phyloP scores from a whole-genome alignment of 2,113 vertebrate genomes.

The Nannospalax galili region DNA sequence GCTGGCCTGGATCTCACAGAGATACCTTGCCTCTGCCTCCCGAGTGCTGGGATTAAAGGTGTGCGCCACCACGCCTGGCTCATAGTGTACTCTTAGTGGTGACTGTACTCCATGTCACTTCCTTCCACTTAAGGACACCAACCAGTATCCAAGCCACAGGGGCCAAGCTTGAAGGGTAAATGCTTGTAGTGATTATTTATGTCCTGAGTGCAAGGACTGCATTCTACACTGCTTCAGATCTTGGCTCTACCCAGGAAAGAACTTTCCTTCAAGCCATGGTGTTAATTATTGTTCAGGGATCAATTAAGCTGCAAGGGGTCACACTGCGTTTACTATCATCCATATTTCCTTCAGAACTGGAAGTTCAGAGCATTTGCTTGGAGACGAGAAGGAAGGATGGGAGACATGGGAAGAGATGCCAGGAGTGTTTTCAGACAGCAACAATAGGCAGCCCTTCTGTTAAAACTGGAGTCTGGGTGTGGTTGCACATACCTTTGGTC shows the following conservation, averaged over 20 bases:
- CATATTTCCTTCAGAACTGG: conserved; percentile 2
- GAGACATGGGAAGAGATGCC: not conserved
- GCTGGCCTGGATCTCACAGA: no score
- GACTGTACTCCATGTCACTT: no score
- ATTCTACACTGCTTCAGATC: not conserved
- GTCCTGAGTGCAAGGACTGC: not conserved
- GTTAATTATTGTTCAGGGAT: not conserved
- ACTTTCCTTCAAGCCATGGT: not conserved
- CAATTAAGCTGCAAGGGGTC: not conserved
- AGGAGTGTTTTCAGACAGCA: not conserved
- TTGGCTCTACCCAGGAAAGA: not conserved
- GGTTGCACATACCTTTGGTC: no score
- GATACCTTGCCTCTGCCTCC: no score
- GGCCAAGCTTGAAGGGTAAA: not conserved
- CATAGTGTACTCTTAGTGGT: no score
- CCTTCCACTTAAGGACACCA: not conserved
- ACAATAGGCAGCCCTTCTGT: not conserved
- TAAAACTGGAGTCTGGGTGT: no score
- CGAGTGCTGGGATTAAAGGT: no score
- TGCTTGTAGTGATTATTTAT: not conserved
- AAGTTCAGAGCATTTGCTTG: not conserved
- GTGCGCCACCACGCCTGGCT: no score
- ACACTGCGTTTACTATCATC: not conserved
- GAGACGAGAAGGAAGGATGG: not conserved
- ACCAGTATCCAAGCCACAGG: not conserved